Base-by-base conservation (phyloP, 2,797 vertebrate species). In the Cichlasoma orientale region DNA sequence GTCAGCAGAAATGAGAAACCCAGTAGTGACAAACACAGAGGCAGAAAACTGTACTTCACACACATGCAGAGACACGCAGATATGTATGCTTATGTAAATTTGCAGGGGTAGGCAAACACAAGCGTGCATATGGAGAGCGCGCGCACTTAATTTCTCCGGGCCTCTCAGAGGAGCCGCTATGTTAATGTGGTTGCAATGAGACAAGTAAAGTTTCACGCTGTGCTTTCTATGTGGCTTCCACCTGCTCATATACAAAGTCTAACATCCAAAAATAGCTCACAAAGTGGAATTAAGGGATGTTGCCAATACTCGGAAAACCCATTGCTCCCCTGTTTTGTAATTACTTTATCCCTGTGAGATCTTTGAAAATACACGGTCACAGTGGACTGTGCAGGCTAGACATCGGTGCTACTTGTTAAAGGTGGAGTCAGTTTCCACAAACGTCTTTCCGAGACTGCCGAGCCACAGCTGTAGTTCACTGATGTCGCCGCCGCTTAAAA, bases 291-390 rank as follows among this genome's bases (percentile, higher is more conserved):
- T 88, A 78, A 77, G 72, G 76, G 21, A 53, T 73, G 70, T 63
- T 81, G 59, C 47, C 85, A 83, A 84, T 80, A 71, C 87, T 73
- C 78, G 31, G 38, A 69, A 57, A 88, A 72, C 73, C 79, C 61
- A 74, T 56, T 14, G 63, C 72, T 85, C 66, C 74, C 31, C 41
- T 79, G 75, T 74, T 72, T 85, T 63, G 90, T 82, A 91, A 92
- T 92, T 88, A 93, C 83, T 78, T 84, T 47, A 85, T 84, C 82
- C 91, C 88, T 74, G 4, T 0, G 83, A 90, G 83, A 86, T 79
- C 77, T 79, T 56, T 80, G 58, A 58, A 80, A 89, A 82, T 7
- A 83, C 80, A 82, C 56, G 58, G 84, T 88, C 75, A 56, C 80
- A 61, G 56, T 33, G 79, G 70, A 74, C 69, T 82, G 79, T 89